Conservation (phyloP, 2,797 vertebrate genomes). For the Pagetopsis macropterus region DNA sequence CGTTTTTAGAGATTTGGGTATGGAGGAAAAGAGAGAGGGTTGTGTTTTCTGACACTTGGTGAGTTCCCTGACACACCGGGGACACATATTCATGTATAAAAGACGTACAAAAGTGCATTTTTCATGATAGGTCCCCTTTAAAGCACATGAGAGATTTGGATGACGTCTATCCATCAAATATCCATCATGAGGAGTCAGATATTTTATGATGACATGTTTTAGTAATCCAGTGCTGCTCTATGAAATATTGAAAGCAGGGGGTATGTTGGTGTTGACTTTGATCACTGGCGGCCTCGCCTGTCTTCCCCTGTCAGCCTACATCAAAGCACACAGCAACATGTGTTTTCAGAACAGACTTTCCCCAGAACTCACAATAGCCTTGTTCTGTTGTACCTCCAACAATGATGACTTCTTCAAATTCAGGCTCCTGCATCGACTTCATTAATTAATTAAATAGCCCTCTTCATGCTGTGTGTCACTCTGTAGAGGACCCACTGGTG, state of each 20-base stretch:
- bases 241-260: conserved; percentile 81
- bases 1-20: too few relatives aligned
- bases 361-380: conserved; percentile 47
- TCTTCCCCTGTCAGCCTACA: conserved; percentile 68
- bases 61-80: too few relatives aligned
- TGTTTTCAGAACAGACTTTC: conserved; percentile 51
- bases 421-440: conserved; percentile 23
- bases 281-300: conserved; percentile 71
- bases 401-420: conserved; percentile 64
- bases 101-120: too few relatives aligned
- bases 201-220: conserved; percentile 70
- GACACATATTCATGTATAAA: too few relatives aligned
- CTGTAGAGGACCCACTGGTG: conserved; percentile 34
- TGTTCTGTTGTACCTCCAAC: conserved; percentile 63
- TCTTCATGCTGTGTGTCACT: conserved; percentile 49
- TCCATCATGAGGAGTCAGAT: conserved; percentile 61
- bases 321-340: conserved; percentile 75
- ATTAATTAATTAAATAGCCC: conserved; percentile 72
- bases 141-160: conserved; percentile 40
- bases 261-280: conserved; percentile 83
- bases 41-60: too few relatives aligned
- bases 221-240: conserved; percentile 61
- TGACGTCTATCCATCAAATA: conserved; percentile 57
- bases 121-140: conserved; percentile 1
- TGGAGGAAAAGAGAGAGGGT: too few relatives aligned